phyloP scores from a whole-genome alignment of 92 coral and sea anemone species.

The Phymanthus crucifer region DNA sequence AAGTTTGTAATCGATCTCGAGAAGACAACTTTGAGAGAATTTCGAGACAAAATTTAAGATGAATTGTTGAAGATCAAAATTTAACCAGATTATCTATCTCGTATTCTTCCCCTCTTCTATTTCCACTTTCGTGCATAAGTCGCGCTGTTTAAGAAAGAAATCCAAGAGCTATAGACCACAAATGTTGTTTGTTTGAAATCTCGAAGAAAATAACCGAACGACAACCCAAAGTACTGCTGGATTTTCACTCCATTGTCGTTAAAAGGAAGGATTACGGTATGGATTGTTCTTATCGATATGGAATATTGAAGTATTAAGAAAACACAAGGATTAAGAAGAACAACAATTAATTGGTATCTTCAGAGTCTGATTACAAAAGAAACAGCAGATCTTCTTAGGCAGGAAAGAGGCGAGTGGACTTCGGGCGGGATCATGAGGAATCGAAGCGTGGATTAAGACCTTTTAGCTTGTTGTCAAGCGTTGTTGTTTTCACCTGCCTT shows the following conservation, averaged over 20 bases:
- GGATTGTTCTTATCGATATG: not conserved
- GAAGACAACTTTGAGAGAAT: no score
- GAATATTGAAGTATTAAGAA: not conserved
- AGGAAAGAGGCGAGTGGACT: not conserved
- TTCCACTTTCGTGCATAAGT: not conserved
- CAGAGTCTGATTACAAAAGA: not conserved
- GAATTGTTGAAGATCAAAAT: no score
- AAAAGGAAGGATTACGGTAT: not conserved
- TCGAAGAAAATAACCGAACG: not conserved
- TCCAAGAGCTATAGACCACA: not conserved
- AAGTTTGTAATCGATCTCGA: no score
- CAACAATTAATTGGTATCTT: slow-evolving; percentile 1
- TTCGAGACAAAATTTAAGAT: no score
- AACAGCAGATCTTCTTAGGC: not conserved
- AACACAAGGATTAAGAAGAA: not conserved
- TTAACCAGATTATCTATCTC: no score
- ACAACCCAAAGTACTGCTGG: not conserved
- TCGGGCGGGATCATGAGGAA: no score
- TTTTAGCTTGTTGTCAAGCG: not conserved
- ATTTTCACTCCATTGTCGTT: not conserved
- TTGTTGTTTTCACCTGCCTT: not conserved
- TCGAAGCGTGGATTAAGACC: not conserved
- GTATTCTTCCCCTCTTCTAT: no score
- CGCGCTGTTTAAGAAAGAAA: not conserved
- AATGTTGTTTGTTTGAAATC: not conserved